Conservation (phyloP, 2,113 vertebrate species). For the Myotis brandtii region DNA sequence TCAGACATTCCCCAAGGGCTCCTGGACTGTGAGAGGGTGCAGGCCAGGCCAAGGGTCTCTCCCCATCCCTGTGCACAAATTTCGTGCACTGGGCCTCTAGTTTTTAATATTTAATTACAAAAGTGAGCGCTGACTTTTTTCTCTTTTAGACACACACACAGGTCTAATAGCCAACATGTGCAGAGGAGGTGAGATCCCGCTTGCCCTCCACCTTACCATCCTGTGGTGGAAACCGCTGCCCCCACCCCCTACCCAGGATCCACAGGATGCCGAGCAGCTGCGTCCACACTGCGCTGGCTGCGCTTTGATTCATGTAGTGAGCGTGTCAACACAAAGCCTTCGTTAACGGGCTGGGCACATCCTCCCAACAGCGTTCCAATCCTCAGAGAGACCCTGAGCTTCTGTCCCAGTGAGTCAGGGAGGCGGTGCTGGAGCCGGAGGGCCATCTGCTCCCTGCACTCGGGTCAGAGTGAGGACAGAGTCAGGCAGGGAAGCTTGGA, state of each 20-base stretch:
- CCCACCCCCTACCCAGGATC: not conserved
- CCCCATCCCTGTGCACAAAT: no score
- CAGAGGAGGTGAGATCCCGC: not conserved
- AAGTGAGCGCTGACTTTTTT: slow-evolving; percentile 63
- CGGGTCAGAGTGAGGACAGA: slow-evolving; percentile 62
- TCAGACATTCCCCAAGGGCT: no score
- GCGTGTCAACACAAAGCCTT: not conserved
- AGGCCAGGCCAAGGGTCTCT: no score
- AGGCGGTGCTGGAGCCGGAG: slow-evolving; percentile 50
- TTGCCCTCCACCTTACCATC: not conserved
- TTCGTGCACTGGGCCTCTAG: no score
- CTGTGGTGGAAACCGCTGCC: not conserved
- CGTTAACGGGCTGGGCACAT: not conserved
- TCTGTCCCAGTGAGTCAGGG: not conserved
- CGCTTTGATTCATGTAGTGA: not conserved
- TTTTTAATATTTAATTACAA: slow-evolving; percentile 87
- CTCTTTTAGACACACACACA: not conserved
- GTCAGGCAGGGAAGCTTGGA: slow-evolving; percentile 57
- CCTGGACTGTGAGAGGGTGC: no score
- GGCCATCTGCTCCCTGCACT: slow-evolving; percentile 67
- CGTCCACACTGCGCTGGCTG: not conserved
- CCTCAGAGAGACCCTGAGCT: not conserved
- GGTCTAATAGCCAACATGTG: slow-evolving; percentile 1
- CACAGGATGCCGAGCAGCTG: not conserved
- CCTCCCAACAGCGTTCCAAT: not conserved